These are phyloP conservation scores for Zeuzera pyrina DNA, from an alignment of 2,888 invertebrate genomes.

Conservation along the genomic window DNA sequence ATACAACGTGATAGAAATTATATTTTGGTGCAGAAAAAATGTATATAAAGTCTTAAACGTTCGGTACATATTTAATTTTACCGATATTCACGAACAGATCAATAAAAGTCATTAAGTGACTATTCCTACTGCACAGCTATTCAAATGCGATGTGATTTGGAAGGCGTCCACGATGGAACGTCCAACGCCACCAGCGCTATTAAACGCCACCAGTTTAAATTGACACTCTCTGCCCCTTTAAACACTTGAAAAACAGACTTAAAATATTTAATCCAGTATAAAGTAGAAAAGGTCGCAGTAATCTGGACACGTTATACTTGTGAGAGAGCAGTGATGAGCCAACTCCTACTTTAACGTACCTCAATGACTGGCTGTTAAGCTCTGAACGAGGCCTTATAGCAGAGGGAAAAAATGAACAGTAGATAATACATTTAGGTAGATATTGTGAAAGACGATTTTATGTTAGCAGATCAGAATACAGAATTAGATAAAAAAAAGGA, in stretches of 20 bases:
- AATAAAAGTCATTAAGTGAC: constrained; percentile 45
- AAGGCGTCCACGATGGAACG: constrained; percentile 46
- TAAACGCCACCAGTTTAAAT: constrained; percentile 28
- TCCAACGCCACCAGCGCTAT: constrained; percentile 34
- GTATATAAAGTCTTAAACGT: no score
- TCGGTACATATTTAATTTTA: no score
- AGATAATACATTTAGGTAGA: no score
- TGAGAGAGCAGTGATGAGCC: constrained; percentile 50
- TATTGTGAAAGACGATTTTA: no score
- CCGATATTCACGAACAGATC: constrained; percentile 21
- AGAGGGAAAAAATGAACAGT: constrained; percentile 28
- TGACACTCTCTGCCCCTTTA: constrained; percentile 26
- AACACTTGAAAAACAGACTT: constrained; percentile 14
- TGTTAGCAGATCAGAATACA: no score
- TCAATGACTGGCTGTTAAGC: constrained; percentile 54
- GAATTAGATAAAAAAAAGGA: no score
- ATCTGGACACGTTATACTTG: constrained; percentile 41
- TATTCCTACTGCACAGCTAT: constrained; percentile 45
- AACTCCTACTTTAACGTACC: constrained; percentile 48
- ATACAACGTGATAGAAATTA: no score
- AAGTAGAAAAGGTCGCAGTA: constrained; percentile 13
- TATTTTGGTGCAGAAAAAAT: no score
- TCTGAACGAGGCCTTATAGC: constrained; percentile 40
- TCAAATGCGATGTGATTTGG: constrained; percentile 62
- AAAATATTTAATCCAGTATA: constrained; percentile 10